A percentile compares a stretch with the other conserved stretches of the same genome.
phyloP scores from a whole-genome alignment of 2,888 invertebrate species.

The Apodemia mormo region DNA sequence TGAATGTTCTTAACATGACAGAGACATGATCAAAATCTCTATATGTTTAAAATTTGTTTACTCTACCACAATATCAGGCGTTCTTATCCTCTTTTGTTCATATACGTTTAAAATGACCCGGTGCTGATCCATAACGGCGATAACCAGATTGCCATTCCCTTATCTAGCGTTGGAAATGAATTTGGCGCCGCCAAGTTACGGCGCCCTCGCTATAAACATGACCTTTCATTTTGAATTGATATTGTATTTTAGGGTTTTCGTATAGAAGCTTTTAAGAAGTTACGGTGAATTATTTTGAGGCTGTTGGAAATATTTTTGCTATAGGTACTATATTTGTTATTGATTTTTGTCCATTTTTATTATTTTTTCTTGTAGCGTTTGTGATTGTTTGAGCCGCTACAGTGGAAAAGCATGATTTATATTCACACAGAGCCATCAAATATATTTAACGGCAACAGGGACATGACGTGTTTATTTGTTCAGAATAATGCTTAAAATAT shows the following conservation, averaged over 20 bases:
- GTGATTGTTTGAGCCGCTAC: too few relatives aligned
- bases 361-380: too few relatives aligned
- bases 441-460: too few relatives aligned
- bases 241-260: conserved; percentile 26
- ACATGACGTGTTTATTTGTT: too few relatives aligned
- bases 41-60: not conserved
- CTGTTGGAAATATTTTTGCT: not conserved
- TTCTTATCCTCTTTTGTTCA: conserved; percentile 57
- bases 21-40: not conserved
- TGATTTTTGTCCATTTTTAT: too few relatives aligned
- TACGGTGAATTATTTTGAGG: not conserved
- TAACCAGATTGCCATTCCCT: conserved; percentile 61
- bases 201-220: conserved; percentile 39
- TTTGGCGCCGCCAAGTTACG: conserved; percentile 44
- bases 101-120: conserved; percentile 63
- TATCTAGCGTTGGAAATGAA: conserved; percentile 55
- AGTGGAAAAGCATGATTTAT: too few relatives aligned
- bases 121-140: conserved; percentile 54
- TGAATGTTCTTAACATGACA: not conserved
- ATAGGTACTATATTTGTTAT: too few relatives aligned
- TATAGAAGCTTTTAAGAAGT: not conserved
- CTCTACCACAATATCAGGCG: conserved; percentile 5
- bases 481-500: too few relatives aligned
- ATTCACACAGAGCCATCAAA: too few relatives aligned
- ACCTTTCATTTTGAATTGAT: conserved; percentile 39